These are phyloP conservation scores for Dipodomys stephensi DNA, from an alignment of 2,113 vertebrate species.

Conservation along the genomic window DNA sequence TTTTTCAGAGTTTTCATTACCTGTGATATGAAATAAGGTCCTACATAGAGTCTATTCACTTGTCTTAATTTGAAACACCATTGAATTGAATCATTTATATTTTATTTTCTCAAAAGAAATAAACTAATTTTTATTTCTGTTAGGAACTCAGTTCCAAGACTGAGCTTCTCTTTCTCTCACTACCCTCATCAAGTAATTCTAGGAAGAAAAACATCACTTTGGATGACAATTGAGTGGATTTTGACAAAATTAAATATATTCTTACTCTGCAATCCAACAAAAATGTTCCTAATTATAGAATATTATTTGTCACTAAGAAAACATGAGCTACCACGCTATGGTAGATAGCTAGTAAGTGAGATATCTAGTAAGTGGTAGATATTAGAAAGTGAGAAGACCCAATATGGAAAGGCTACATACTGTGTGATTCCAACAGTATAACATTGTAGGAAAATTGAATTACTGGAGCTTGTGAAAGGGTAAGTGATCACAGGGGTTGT, in stretches of 20 bases:
- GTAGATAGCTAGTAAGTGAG: not conserved
- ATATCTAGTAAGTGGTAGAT: not conserved
- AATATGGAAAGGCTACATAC: not conserved
- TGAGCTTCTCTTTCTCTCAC: not conserved
- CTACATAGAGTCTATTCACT: not conserved
- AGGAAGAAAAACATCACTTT: not conserved
- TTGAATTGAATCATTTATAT: slow-evolving; percentile 8
- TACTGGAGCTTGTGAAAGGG: not conserved
- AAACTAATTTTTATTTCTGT: not conserved
- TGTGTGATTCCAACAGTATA: not conserved
- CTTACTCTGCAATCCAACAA: not conserved
- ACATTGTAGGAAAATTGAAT: not conserved
- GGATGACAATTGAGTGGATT: not conserved
- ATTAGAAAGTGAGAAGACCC: not conserved
- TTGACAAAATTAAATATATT: not conserved
- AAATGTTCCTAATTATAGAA: not conserved
- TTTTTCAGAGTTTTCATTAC: not conserved
- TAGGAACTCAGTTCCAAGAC: not conserved
- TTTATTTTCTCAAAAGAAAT: slow-evolving; percentile 19
- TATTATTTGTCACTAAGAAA: not conserved
- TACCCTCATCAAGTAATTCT: not conserved
- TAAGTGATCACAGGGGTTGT: not conserved
- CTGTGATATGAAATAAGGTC: not conserved
- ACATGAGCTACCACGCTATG: not conserved
- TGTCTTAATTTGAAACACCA: slow-evolving; percentile 19